A percentile compares a stretch with the other conserved stretches of the same genome.
These are phyloP conservation scores for Rugalucina vietnamica DNA, from an alignment of 2,888 invertebrate genomes.

Conservation along the genomic window DNA sequence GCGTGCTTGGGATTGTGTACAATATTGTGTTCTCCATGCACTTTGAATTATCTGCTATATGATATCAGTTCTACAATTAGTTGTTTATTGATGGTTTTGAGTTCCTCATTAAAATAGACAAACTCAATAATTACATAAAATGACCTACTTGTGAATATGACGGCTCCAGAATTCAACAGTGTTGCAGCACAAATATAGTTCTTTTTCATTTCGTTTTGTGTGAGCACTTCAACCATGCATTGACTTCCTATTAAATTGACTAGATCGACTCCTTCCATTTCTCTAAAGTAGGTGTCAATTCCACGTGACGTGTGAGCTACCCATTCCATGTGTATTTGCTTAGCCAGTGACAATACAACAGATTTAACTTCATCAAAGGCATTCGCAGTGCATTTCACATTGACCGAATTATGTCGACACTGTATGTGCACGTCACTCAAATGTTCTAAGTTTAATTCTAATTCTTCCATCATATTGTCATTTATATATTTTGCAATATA, in stretches of 20 bases:
- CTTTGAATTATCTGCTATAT: too few relatives aligned
- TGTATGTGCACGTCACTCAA: not conserved
- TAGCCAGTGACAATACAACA: constrained; percentile 11
- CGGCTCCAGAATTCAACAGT: constrained; percentile 42
- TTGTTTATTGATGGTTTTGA: too few relatives aligned
- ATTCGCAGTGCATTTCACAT: constrained; percentile 5
- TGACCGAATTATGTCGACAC: not conserved
- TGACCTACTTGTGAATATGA: constrained; percentile 32
- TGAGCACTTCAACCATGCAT: constrained; percentile 33
- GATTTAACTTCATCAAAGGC: not conserved
- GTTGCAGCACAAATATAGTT: constrained; percentile 30
- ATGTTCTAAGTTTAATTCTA: constrained; percentile 14
- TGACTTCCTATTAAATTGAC: not conserved
- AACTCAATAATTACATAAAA: too few relatives aligned
- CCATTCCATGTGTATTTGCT: constrained; percentile 26
- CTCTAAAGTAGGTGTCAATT: constrained; percentile 33
- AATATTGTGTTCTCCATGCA: too few relatives aligned
- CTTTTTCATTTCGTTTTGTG: constrained; percentile 48
- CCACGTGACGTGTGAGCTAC: constrained; percentile 26
- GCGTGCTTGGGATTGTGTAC: too few relatives aligned
- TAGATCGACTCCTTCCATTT: not conserved
- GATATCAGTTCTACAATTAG: too few relatives aligned
- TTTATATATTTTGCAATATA: constrained; percentile 24
- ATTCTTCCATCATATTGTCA: not conserved
- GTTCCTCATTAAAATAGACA: too few relatives aligned